These are phyloP conservation scores for Lepisosteus oculatus DNA, from an alignment of 2,113 vertebrate species.

Conservation along the genomic window DNA sequence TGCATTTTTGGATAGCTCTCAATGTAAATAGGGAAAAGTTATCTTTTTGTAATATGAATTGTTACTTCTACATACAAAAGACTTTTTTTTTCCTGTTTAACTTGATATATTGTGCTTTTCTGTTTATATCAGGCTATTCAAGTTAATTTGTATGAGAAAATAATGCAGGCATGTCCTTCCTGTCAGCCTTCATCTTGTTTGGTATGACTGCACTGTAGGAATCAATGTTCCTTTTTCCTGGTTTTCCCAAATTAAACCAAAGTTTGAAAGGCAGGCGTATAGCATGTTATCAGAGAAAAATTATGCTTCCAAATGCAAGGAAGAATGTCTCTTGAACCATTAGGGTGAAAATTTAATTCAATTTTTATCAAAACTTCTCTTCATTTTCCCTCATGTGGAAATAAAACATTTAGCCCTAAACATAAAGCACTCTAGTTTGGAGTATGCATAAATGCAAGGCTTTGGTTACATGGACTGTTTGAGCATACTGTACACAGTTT, in stretches of 20 bases:
- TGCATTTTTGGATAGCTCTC: slow-evolving; percentile 38
- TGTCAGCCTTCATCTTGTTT: slow-evolving; percentile 25
- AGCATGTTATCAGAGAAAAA: slow-evolving; percentile 31
- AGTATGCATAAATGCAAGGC: slow-evolving; percentile 16
- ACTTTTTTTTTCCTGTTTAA: background rate
- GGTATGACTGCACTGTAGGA: slow-evolving; percentile 19
- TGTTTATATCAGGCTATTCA: background rate
- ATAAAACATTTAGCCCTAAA: slow-evolving; percentile 32
- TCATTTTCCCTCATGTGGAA: slow-evolving; percentile 34
- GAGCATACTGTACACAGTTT: background rate
- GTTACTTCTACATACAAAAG: slow-evolving; percentile 24
- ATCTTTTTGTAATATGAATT: slow-evolving; percentile 36
- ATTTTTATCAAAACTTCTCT: slow-evolving; percentile 29
- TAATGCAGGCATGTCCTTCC: slow-evolving; percentile 11
- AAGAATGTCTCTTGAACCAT: slow-evolving; percentile 13
- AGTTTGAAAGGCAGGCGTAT: slow-evolving; percentile 29
- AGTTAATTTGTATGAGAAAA: slow-evolving; percentile 30
- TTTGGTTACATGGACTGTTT: slow-evolving; percentile 1
- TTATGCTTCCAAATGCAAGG: slow-evolving; percentile 1
- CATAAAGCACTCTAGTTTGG: slow-evolving; percentile 28
- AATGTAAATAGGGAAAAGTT: slow-evolving; percentile 46
- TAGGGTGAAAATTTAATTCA: slow-evolving; percentile 25
- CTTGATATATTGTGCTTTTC: slow-evolving; percentile 11
- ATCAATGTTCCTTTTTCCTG: slow-evolving; percentile 8
- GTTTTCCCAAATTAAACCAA: slow-evolving; percentile 23